Evolutionary conservation across 2,113 vertebrate genomes (phyloP), one percentile per base, ranked within the genome.

Genomic region (Mobula hypostoma): DNA sequence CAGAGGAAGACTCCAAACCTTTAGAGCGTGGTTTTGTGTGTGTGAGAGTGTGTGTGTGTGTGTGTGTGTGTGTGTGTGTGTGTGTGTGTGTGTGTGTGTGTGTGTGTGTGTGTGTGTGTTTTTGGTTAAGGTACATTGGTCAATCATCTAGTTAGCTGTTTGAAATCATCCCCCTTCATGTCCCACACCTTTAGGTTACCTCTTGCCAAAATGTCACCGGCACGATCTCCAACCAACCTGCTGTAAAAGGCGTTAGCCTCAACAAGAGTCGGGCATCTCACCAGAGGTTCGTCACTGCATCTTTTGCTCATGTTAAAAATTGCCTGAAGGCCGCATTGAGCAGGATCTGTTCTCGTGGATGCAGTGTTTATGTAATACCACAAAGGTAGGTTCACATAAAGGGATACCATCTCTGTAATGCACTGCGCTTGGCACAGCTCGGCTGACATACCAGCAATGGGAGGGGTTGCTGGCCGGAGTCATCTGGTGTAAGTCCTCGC

Each of bases 401-500:
- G 91, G 91, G 91, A 93, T 93, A 93, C 68, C 70, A 29, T 93
- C 91, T 93, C 40, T 48, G 74, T 93, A 93, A 74, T 74, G 91
- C 24, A 36, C 68, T 74, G 91, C 61, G 36, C 36, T 15, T 74
- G n/a, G 27, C 19, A 72, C 70, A 72, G 90, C 90, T 72, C 90
- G 48, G 36, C 21, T 29, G 72, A 15, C 5, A 70, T 40, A 93
- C 68, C 70, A 93, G 72, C 19, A 27, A 24, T 74, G 68, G 88
- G 32, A 29, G 36, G 36, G 40, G 36, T 8, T 91, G 70, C 63
- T 32, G 36, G 63, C 70, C 7, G n/a, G 32, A 74, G 98, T 98
- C 98, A 99, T 99, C 98, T 99, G 96, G 97, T 98, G 95, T 98
- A 98, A 96, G 98, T 98, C 97, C 98, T 98, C 94, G 98, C 95